Base-by-base conservation (phyloP, 1,140 invertebrate genomes). In the Phenacoccus solenopsis region DNA sequence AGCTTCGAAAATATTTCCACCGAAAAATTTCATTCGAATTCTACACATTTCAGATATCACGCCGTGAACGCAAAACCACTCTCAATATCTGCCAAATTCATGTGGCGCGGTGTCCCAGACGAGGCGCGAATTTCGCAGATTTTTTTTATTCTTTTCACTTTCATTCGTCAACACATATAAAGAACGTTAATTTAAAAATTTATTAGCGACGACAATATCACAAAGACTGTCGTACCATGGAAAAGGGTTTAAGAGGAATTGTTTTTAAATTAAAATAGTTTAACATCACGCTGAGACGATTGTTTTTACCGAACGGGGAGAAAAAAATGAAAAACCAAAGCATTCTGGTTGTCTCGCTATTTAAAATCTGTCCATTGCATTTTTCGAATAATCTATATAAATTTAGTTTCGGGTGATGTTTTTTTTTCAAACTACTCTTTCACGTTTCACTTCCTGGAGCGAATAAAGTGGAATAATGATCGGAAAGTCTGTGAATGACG, bases 261-360 rank as follows among this genome's bases (percentile, higher is more conserved):
- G 59, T 64, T 64, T 64, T 16, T 25, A 64, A 64, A 64, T 64
- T 64, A 27, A 64, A 64, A 64, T 64, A 64, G 16, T 64, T 16
- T 20, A 64, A 64, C 59, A 64, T 64, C 59, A 64, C 59, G 59
- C 59, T 64, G 59, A 24, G 59, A 64, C 59, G 59, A 64, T 64
- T 64, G 25, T 64, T 64, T 49, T 49, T 49, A 9, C 2, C 2
- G n/a, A n/a, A n/a, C n/a, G n/a, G n/a, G n/a, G n/a, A n/a, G n/a
- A n/a, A n/a, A 49, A 49, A 49, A 49, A 49, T 9, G 16, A 49
- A 49, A 49, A 2, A 49, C 13, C 13, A 32, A 32, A 32, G 30
- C 30, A 2, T 49, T n/a, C 38, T 49, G 12, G 38, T 4, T 49
- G 13, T 16, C 38, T 49, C 16, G 38, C 38, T 4, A 49, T 49